Base-by-base conservation (phyloP, 2,113 vertebrate species). In the Albula glossodonta region DNA sequence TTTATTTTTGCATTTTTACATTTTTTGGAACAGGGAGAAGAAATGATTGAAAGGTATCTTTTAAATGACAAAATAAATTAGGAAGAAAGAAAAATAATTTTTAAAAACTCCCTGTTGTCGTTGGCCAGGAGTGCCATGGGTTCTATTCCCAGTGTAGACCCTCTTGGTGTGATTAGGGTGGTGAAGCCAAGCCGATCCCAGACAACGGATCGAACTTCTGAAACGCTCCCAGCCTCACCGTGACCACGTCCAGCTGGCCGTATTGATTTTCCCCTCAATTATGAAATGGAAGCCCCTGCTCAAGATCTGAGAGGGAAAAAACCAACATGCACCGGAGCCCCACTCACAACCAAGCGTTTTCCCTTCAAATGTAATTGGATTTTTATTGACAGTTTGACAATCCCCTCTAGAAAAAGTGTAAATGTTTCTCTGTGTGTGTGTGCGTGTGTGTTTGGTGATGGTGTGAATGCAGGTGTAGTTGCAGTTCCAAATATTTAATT, bases 241-340 rank as follows among this genome's bases (percentile, higher is more conserved):
- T 79, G 52, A 92, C 91, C 93, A 93, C 90, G 87, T 93, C 92
- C 94, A 93, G 94, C 95, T 94, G 94, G 92, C 84, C 83, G 83
- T 90, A 96, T 96, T 93, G 95, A 96, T 96, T 95, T 94, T 94
- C 89, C 87, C 94, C 93, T 95, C 94, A 95, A 95, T 96, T 96
- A 95, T 95, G 95, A 95, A 95, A 96, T 94, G 93, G 93, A 92
- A 91, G 92, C 92, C 91, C 12, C 89, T 92, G 92, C 94, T 94
- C 92, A 88, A 91, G 93, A 93, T 92, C 94, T 91, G 87, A 92
- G 90, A 17, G 57, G 48, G 49, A 56, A n/a, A 74, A 50, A 79
- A 80, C 9, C 60, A 50, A 92, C 93, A 91, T 90, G 90, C 90
- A 91, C 93, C 92, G 91, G 89, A 93, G 89, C 86, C 6, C 84